Percentiles rank a stretch among this genome's conserved stretches.
These are phyloP conservation scores for Acanthisitta chloris DNA, from an alignment of 2,113 vertebrate genomes.

Conservation along the genomic window DNA sequence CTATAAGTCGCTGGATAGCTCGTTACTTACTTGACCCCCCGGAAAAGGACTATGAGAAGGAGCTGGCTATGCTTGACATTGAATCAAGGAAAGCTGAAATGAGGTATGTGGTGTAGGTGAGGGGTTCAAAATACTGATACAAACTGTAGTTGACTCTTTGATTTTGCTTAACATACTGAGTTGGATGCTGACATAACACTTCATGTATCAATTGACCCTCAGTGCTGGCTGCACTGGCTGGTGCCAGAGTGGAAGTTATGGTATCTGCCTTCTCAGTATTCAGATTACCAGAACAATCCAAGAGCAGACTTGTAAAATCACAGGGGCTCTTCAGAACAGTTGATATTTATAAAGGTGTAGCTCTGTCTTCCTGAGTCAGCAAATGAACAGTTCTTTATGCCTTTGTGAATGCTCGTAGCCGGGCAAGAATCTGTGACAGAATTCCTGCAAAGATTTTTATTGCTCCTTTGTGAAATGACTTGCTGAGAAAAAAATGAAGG, in stretches of 20 bases:
- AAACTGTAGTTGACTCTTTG: background rate
- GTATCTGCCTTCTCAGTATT: background rate
- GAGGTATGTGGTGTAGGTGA: slow-evolving; percentile 69
- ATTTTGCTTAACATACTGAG: background rate
- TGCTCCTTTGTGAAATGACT: background rate
- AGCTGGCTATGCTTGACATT: slow-evolving; percentile 80
- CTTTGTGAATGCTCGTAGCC: background rate
- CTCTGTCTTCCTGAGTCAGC: background rate
- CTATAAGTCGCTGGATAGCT: slow-evolving; percentile 90
- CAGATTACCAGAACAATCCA: background rate
- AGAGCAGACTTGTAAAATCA: background rate
- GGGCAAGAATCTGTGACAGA: background rate
- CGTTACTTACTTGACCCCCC: slow-evolving; percentile 78
- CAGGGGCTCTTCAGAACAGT: background rate
- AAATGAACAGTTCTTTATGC: background rate
- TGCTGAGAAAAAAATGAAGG: background rate
- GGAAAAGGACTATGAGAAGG: slow-evolving; percentile 90
- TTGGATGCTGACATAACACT: background rate
- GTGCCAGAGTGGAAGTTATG: background rate
- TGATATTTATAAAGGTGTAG: background rate
- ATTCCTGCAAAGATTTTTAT: background rate
- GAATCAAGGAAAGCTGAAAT: slow-evolving; percentile 83
- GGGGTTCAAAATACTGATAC: background rate
- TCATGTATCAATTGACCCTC: background rate
- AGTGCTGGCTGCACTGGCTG: background rate